phyloP scores from a whole-genome alignment of 2,113 vertebrate species.

The Ciconia stormi region DNA sequence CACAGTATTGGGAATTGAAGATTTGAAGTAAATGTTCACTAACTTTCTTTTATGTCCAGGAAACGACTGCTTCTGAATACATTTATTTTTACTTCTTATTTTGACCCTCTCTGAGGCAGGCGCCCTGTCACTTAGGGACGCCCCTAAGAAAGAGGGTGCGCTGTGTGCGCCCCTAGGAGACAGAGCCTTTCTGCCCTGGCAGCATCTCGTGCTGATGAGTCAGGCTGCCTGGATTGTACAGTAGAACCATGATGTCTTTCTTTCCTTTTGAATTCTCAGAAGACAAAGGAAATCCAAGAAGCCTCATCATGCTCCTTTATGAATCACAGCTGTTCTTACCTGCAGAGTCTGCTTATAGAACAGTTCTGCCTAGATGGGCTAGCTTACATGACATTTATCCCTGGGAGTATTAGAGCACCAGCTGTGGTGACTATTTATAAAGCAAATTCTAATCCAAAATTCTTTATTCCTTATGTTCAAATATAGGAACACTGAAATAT shows the following conservation, averaged over 20 bases:
- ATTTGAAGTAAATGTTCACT: not conserved
- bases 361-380: not conserved
- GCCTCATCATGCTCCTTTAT: not conserved
- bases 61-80: not conserved
- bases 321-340: conserved; percentile 15
- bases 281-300: not conserved
- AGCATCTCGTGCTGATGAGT: not conserved
- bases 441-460: not conserved
- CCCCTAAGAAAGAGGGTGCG: not conserved
- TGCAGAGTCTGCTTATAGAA: not conserved
- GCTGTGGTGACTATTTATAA: not conserved
- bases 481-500: not conserved
- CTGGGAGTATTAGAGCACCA: not conserved
- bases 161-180: not conserved
- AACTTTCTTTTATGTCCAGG: not conserved
- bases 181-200: not conserved
- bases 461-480: not conserved
- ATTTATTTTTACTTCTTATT: not conserved
- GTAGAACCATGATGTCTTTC: not conserved
- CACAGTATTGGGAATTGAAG: not conserved
- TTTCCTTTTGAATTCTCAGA: not conserved
- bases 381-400: not conserved
- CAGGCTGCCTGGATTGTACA: not conserved
- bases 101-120: not conserved
- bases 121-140: rapidly evolving